phyloP scores from a whole-genome alignment of 2,888 invertebrate genomes.

The Panzeria rudis region DNA sequence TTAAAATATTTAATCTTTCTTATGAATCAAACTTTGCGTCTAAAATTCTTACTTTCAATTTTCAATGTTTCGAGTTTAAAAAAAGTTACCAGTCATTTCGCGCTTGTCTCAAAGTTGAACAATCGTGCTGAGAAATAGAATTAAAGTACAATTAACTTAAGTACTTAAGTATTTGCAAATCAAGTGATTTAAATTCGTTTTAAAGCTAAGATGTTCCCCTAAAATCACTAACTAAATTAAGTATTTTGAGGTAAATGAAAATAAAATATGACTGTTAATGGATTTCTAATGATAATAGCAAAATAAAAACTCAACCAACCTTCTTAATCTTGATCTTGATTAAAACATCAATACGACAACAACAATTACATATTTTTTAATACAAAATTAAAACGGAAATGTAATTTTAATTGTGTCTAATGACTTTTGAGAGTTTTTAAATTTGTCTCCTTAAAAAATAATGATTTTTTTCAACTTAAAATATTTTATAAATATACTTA shows the following conservation, averaged over 20 bases:
- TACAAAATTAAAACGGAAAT: not conserved
- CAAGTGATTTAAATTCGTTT: not conserved
- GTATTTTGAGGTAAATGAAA: not conserved
- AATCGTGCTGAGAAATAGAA: not conserved
- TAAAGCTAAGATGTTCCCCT: not conserved
- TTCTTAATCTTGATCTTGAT: not conserved
- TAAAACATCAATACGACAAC: not conserved
- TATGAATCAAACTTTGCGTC: too few relatives aligned
- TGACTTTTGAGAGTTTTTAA: not conserved
- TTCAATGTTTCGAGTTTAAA: too few relatives aligned
- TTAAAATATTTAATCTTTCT: too few relatives aligned
- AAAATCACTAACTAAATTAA: not conserved
- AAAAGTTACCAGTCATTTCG: not conserved
- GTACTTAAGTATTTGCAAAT: not conserved
- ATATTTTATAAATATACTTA: too few relatives aligned
- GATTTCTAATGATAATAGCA: not conserved
- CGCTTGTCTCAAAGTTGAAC: not conserved
- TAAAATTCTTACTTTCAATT: too few relatives aligned
- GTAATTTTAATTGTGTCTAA: not conserved
- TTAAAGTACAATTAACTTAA: not conserved
- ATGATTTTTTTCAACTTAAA: too few relatives aligned
- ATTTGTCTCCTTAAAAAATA: too few relatives aligned
- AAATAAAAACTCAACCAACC: not conserved
- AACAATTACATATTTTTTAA: not conserved
- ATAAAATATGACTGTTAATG: not conserved